These are phyloP conservation scores for Vulpes ferrilata DNA, from an alignment of 2,113 vertebrate genomes.

Conservation along the genomic window DNA sequence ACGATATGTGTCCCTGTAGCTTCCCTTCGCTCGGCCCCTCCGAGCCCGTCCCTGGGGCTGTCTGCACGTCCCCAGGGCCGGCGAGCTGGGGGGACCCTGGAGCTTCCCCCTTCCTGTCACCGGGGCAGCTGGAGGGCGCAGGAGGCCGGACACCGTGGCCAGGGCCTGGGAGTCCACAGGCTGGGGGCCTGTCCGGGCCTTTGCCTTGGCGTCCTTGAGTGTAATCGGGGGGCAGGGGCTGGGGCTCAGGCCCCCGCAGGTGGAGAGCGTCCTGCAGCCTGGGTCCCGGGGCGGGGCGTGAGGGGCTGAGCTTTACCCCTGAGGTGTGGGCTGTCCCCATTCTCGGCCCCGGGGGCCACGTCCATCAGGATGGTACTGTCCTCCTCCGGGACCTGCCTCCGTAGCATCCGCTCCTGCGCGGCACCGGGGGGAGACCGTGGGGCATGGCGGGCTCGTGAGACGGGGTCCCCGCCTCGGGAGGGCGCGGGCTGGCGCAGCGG, in stretches of 20 bases:
- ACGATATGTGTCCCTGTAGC: rapidly evolving
- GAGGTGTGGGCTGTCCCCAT: rapidly evolving
- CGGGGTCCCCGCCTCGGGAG: background rate
- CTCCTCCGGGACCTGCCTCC: background rate
- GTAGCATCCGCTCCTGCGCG: background rate
- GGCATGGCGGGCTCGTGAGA: background rate
- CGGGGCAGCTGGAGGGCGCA: background rate
- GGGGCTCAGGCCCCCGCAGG: background rate
- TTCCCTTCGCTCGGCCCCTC: background rate
- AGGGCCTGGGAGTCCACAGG: background rate
- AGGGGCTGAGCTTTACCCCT: background rate
- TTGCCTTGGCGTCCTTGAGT: background rate
- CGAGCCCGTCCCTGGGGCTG: too few relatives aligned
- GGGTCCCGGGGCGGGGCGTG: background rate
- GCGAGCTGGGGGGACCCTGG: background rate
- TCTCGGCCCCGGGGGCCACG: rapidly evolving
- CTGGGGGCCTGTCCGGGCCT: background rate
- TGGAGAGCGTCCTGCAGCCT: background rate
- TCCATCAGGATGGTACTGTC: background rate
- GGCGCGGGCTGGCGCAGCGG: rapidly evolving
- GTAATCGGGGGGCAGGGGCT: rapidly evolving
- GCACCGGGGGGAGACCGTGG: background rate
- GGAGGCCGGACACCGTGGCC: background rate
- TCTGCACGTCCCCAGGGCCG: background rate
- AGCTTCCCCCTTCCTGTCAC: background rate